Evolutionary conservation across 2,888 invertebrate species (phyloP), one percentile per base, ranked within the genome.

Genomic region (Podotricha telesiphe): DNA sequence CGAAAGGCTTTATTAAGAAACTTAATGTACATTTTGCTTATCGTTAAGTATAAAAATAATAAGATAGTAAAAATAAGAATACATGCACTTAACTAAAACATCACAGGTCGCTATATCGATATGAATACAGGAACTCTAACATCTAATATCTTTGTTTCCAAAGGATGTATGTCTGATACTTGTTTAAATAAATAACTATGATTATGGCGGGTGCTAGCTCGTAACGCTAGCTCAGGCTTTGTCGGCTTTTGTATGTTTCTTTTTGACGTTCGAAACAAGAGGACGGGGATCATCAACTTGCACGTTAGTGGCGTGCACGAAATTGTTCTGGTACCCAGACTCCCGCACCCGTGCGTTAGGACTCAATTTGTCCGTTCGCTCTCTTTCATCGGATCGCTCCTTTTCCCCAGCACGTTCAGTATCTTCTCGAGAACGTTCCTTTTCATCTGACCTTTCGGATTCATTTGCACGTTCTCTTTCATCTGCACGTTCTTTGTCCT

Each of bases 1-100:
- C 85, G 88, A 90, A 89, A 91, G 80, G 74, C 75, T 91, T 92
- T 91, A 92, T 91, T 91, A 86, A 81, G 91, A 90, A 91, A 92
- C 88, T 86, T 87, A 88, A 81, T 82, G 78, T 81, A 80, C 83
- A 78, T 77, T 80, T 81, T 73, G 76, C 83, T 83, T 85, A 85
- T 70, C 76, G 74, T 86, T 89, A 88, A 83, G 83, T 91, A 91
- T 85, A 91, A 91, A 91, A 91, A 85, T 87, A 88, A 81, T 82
- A 86, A 87, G 80, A 78, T 73, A 75, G 67, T 72, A 71, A 77
- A 72, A 79, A 77, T 74, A 76, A 50, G 45, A 51, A 73, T 69
- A 78, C 79, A 75, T 70, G 73, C 74, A 73, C 75, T 78, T 78
- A 83, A 84, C 84, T 87, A 87, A 77, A 80, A 80, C 79, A 87